Percentiles rank a stretch among this genome's conserved stretches.
These are phyloP conservation scores for Spatula versicolor DNA, from an alignment of 2,797 vertebrate species.

Conservation along the genomic window DNA sequence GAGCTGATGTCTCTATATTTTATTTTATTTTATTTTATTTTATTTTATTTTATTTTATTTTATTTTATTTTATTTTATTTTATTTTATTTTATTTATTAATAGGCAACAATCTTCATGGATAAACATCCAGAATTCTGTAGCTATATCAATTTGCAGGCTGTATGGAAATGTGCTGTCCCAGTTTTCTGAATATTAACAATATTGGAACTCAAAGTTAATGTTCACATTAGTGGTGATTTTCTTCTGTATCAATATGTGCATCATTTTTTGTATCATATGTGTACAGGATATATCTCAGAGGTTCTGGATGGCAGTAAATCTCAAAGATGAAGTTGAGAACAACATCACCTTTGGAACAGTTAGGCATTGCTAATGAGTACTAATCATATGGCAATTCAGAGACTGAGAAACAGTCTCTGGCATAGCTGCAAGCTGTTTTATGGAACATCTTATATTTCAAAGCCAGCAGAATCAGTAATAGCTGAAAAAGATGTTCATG, in stretches of 20 bases:
- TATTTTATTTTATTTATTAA: background rate
- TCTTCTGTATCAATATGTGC: background rate
- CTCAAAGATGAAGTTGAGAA: slow-evolving; percentile 4
- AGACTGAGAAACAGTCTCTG: slow-evolving; percentile 20
- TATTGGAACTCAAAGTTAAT: background rate
- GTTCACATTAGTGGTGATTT: background rate
- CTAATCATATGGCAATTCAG: slow-evolving; percentile 41
- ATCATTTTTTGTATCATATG: background rate
- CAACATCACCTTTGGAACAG: background rate
- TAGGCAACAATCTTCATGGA: background rate
- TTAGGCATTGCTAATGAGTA: slow-evolving; percentile 31
- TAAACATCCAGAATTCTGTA: background rate
- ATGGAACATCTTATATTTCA: slow-evolving; percentile 27
- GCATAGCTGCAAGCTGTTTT: slow-evolving; percentile 19
- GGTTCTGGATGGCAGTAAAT: background rate
- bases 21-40: no score
- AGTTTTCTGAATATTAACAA: background rate
- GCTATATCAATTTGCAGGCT: background rate
- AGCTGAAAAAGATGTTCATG: slow-evolving; percentile 21
- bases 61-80: background rate
- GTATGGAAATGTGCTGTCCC: background rate
- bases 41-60: background rate
- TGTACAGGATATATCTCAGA: background rate
- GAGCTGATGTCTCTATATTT: background rate
- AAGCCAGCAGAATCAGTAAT: slow-evolving; percentile 11